Conservation (phyloP, 1,140 invertebrate species). For the Polypedilum vanderplanki region DNA sequence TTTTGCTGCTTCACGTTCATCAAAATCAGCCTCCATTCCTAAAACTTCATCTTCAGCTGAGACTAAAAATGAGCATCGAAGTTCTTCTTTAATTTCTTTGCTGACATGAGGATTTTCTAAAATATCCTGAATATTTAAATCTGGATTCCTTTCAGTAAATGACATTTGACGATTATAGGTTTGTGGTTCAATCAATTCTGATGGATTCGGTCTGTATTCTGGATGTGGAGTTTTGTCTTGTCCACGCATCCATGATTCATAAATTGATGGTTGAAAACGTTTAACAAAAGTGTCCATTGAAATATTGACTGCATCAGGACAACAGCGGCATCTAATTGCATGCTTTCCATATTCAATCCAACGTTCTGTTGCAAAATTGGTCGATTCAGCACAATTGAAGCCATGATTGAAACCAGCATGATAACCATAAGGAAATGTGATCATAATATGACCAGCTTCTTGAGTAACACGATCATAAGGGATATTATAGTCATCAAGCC, state of each 20-base stretch:
- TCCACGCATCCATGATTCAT: conserved; percentile 56
- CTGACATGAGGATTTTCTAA: conserved; percentile 43
- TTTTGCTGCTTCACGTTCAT: neutral
- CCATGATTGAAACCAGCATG: conserved; percentile 97
- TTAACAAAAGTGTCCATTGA: conserved; percentile 97
- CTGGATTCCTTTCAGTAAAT: conserved; percentile 44
- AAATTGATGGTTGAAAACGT: conserved; percentile 85
- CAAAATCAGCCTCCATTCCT: conserved; percentile 31
- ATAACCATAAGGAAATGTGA: conserved; percentile 97
- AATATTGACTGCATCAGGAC: conserved; percentile 66
- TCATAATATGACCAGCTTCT: conserved; percentile 96
- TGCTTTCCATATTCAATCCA: conserved; percentile 99
- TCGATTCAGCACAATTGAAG: conserved; percentile 98
- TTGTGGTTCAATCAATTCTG: neutral
- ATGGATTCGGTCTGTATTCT: conserved; percentile 68
- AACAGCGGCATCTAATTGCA: conserved; percentile 74
- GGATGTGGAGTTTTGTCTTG: conserved; percentile 88
- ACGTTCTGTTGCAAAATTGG: conserved; percentile 92
- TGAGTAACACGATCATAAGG: conserved; percentile 96
- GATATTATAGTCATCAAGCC: conserved; percentile 88
- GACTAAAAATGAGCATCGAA: conserved; percentile 41
- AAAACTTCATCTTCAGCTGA: conserved; percentile 34
- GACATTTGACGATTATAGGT: conserved; percentile 35
- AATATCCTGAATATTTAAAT: conserved; percentile 43
- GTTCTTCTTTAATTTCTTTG: conserved; percentile 42